Evolutionary conservation across 2,113 vertebrate species (phyloP).

Genomic region (Meleagris gallopavo): DNA sequence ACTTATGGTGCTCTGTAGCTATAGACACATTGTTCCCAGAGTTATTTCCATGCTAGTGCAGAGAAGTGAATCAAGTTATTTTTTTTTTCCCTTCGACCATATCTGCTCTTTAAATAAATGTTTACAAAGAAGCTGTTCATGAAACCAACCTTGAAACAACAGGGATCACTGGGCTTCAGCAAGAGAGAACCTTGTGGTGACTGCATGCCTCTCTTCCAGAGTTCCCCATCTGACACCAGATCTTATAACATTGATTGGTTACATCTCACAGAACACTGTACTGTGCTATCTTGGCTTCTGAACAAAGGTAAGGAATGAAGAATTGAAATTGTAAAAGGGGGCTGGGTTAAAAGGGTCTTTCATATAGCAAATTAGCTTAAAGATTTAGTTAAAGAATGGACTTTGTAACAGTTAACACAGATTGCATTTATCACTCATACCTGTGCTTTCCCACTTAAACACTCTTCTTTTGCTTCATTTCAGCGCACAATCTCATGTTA

Average conservation of each 20-base stretch:
- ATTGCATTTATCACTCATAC: background rate
- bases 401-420: background rate
- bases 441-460: background rate
- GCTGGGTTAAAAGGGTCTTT: background rate
- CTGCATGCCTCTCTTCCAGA: background rate
- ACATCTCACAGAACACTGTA: accelerated
- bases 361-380: background rate
- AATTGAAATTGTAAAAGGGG: background rate
- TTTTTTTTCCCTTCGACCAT: background rate
- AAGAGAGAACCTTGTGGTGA: background rate
- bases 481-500: background rate
- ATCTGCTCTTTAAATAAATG: background rate
- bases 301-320: background rate
- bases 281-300: background rate
- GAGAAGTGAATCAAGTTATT: background rate
- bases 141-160: background rate
- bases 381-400: background rate
- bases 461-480: background rate
- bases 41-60: background rate
- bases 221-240: background rate
- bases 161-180: background rate
- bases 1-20: background rate
- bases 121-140: background rate
- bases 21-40: background rate
- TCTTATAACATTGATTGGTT: accelerated